Conservation (phyloP, 2,113 vertebrate species). For the Lophotis ruficrista region DNA sequence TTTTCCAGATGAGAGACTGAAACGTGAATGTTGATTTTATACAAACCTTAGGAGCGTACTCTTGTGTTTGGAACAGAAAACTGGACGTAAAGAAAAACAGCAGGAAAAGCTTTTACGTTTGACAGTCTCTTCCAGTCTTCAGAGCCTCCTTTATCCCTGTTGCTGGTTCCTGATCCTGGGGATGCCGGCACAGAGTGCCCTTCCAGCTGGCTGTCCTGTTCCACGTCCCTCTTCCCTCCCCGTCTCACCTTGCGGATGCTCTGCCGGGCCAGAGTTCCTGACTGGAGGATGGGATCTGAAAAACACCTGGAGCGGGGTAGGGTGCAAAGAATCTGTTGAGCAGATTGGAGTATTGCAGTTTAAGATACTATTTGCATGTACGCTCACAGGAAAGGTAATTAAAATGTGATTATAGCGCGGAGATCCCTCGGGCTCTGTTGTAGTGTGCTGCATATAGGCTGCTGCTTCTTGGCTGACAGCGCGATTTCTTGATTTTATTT, state of each 20-base stretch:
- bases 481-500: not conserved
- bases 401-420: not conserved
- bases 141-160: not conserved
- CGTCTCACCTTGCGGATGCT: not conserved
- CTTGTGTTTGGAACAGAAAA: not conserved
- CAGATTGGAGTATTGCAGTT: not conserved
- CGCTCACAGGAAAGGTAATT: not conserved
- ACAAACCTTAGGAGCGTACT: not conserved
- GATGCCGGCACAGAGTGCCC: not conserved
- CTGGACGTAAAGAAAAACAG: not conserved
- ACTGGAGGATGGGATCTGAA: not conserved
- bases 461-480: not conserved
- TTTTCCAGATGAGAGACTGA: not conserved
- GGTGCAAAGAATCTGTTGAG: not conserved
- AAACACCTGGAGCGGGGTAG: fast-evolving
- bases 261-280: not conserved
- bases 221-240: not conserved
- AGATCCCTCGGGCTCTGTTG: not conserved
- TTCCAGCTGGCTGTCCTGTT: not conserved
- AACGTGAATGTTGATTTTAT: not conserved
- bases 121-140: not conserved
- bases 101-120: not conserved
- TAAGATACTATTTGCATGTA: fast-evolving
- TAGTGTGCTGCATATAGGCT: not conserved
- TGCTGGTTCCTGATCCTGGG: not conserved